Base-by-base conservation (phyloP, 2,888 invertebrate genomes). In the Drosophila nigricruria region DNA sequence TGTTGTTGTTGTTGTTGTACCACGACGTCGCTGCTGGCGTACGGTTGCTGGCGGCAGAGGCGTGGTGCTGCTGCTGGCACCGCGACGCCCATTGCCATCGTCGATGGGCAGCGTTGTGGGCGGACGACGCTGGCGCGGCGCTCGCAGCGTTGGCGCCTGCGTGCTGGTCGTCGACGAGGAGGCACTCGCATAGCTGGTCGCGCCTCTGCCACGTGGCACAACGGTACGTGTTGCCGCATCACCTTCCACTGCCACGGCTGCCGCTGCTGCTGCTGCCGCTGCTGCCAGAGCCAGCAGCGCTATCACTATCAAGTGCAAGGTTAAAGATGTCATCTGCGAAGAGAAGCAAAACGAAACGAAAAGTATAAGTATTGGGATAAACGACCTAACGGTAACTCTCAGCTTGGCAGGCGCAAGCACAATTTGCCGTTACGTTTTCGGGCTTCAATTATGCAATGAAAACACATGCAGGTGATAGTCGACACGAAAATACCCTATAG, bases 71-170 rank as follows among this genome's bases (percentile, higher is more conserved):
- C 38, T 70, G 61, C 20, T 30, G 60, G 36, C 38, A 32, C 57
- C 32, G 32, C 49, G 77, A 59, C 78, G 68, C 72, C 64, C 61
- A 73, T 73, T 70, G 72, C 63, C 73, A 40, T 64, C 63, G 32
- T 70, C 76, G 40, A 74, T 70, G 66, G 84, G 73, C 58, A 77
- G 68, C 77, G 91, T 91, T 47, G 84, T 79, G 27, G 82, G 79
- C 53, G 84, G 90, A 53, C 90, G 90, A 18, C 89, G 87, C 60
- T 89, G 91, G 0, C 86, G 88, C 27, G 92, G 93, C 58, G 93
- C 93, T 23, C 94, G 93, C 79, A 92, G 71, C 68, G 92, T 91
- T 47, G 94, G 94, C 78, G 92, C 91, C 71, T 91, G 89, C 73
- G 90, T 90, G 70, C 91, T 90, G 58, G 91, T 89, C 18, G 90